Percentiles rank a stretch among this genome's conserved stretches.
These are phyloP conservation scores for Pyrgilauda ruficollis DNA, from an alignment of 2,113 vertebrate genomes.

Conservation along the genomic window DNA sequence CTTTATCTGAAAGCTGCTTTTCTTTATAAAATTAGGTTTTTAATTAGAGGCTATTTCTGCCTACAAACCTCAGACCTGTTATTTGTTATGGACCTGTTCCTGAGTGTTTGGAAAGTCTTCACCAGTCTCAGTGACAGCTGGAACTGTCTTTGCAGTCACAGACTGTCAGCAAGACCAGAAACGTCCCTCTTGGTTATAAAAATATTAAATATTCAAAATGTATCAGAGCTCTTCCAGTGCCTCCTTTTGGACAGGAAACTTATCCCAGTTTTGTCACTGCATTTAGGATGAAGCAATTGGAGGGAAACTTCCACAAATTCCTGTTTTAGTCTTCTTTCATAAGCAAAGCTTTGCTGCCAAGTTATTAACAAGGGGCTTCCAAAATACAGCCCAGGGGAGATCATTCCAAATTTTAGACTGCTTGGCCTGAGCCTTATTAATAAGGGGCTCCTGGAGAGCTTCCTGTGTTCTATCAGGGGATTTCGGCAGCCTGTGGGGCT, in stretches of 20 bases:
- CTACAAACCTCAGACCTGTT: neutral
- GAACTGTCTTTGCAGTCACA: neutral
- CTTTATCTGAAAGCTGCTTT: neutral
- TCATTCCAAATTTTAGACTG: constrained; percentile 4
- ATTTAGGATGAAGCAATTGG: neutral
- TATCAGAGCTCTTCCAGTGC: neutral
- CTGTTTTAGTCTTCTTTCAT: constrained; percentile 23
- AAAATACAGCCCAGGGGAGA: neutral
- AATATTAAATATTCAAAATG: neutral
- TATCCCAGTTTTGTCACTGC: neutral
- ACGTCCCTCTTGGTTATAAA: accelerated
- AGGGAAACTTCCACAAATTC: neutral
- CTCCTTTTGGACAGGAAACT: neutral
- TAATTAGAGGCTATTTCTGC: neutral
- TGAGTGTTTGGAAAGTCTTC: neutral
- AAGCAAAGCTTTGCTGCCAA: constrained; percentile 12
- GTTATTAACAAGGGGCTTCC: constrained; percentile 11
- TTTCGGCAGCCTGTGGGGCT: neutral
- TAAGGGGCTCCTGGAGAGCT: constrained; percentile 38
- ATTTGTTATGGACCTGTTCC: neutral
- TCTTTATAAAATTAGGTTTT: neutral
- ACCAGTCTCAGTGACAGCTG: neutral
- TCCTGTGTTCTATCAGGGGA: neutral
- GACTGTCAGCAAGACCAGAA: neutral
- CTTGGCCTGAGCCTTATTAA: constrained; percentile 31